Evolutionary conservation across 2,888 invertebrate species (phyloP), one percentile per base, ranked within the genome.

Genomic region (Antheraea assamensis): DNA sequence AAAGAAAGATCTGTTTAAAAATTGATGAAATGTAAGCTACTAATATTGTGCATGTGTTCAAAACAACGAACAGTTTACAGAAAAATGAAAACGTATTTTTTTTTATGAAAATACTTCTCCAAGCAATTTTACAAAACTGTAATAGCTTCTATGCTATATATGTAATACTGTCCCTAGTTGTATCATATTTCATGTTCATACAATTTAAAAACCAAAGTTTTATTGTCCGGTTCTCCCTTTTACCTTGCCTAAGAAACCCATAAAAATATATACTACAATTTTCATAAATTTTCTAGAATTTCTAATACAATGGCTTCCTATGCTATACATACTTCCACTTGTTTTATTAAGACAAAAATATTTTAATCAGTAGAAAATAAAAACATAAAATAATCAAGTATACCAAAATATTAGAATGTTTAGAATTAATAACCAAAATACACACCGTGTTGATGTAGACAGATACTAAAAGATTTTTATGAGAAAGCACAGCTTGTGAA

Each of bases 271-370:
- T 8, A 15, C 13, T 10, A 47, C 47, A 7, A 42, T 42, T 42
- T 8, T 47, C 10, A 47, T 47, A 47, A 47, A 10, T 47, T 47
- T 47, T 47, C 15, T 21, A 52, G 5, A 13, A 24, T 24, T 58
- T 58, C 24, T 21, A 24, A 13, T 21, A 10, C 24, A 24, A 10
- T 42, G 42, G 13, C 13, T 58, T 13, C 13, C n/a, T 58, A 7
- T 3, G 13, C 10, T 64, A 30, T 17, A 30, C 15, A 30, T 27
- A 64, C 3, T 68, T 35, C 7, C 8, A n/a, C 5, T 3, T 66
- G 31, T 68, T 68, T 35, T 68, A 35, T 68, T 68, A 68, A 68
- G 68, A 21, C 35, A 68, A 68, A 68, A 68, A 35, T 35, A 35
- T 35, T 35, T 68, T 68, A 35, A 68, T 15, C 7, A 7, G 35